Evolutionary conservation across 37 sponge, comb jelly and placozoan species (phyloP).

Genomic region (Haliclona indistincta): DNA sequence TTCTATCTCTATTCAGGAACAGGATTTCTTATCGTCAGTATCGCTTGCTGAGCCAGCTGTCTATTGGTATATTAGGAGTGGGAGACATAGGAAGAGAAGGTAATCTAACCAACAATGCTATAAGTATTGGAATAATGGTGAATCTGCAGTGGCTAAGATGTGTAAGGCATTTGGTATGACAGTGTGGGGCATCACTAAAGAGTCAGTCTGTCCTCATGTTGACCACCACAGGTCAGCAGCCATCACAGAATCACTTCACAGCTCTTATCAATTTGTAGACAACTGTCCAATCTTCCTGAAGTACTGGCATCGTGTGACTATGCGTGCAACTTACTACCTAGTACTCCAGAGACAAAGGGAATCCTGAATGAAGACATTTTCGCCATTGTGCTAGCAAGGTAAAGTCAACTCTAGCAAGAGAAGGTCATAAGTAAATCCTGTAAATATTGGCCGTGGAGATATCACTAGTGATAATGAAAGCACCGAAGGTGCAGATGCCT

Average conservation of each 20-base stretch:
- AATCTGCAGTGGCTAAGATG: slow-evolving; percentile 45
- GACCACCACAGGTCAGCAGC: slow-evolving; percentile 33
- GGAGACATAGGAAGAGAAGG: slow-evolving; percentile 52
- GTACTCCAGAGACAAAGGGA: slow-evolving; percentile 48
- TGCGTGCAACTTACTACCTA: slow-evolving; percentile 56
- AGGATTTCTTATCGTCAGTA: neutral
- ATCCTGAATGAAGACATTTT: slow-evolving; percentile 43
- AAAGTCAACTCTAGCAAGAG: too few relatives aligned
- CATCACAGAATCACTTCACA: neutral
- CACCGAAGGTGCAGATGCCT: too few relatives aligned
- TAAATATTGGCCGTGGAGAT: slow-evolving; percentile 62
- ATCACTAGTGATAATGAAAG: slow-evolving; percentile 21
- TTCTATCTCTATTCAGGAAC: neutral
- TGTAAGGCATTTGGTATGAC: slow-evolving; percentile 57
- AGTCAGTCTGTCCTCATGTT: slow-evolving; percentile 17
- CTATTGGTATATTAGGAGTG: slow-evolving; percentile 57
- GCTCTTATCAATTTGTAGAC: slow-evolving; percentile 10
- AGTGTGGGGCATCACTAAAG: slow-evolving; percentile 52
- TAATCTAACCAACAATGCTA: neutral
- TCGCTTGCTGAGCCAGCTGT: slow-evolving; percentile 7
- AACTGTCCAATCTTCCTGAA: slow-evolving; percentile 17
- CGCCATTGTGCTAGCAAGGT: too few relatives aligned
- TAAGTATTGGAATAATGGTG: neutral
- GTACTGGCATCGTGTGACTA: slow-evolving; percentile 38
- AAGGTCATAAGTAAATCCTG: too few relatives aligned